These are phyloP conservation scores for Saccopteryx leptura DNA, from an alignment of 2,113 vertebrate genomes.

Conservation along the genomic window DNA sequence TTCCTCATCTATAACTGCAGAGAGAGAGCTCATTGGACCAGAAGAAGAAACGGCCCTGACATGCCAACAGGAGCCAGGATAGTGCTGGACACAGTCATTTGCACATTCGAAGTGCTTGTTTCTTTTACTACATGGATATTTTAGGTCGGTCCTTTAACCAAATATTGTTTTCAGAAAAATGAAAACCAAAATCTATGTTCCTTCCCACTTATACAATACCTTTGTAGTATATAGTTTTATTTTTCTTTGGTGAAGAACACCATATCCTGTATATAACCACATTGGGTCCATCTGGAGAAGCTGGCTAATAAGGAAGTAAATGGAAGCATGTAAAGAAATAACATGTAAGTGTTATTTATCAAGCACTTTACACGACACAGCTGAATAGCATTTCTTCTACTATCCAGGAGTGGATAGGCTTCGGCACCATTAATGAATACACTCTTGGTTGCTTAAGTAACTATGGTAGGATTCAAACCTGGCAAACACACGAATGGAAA, in stretches of 20 bases:
- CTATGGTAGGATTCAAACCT: conserved; percentile 38
- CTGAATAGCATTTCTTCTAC: conserved; percentile 41
- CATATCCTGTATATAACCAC: not conserved
- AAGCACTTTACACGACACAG: conserved; percentile 72
- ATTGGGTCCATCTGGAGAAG: conserved; percentile 8
- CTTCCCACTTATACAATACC: not conserved
- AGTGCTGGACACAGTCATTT: not conserved
- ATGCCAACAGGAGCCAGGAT: not conserved
- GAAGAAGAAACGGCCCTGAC: not conserved
- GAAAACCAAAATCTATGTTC: not conserved
- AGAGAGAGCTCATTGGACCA: conserved; percentile 67
- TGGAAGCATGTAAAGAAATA: conserved; percentile 41
- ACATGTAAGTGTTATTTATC: conserved; percentile 62
- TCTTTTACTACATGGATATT: not conserved
- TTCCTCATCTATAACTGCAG: conserved; percentile 96
- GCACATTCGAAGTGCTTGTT: not conserved
- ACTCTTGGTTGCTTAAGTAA: conserved; percentile 61
- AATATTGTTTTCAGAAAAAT: not conserved
- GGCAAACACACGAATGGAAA: conserved; percentile 72
- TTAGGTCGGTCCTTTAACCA: not conserved
- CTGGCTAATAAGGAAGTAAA: conserved; percentile 73
- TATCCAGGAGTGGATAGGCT: not conserved
- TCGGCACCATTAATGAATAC: not conserved
- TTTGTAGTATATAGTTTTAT: not conserved
- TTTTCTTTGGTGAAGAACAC: not conserved